phyloP scores from a whole-genome alignment of 2,113 vertebrate genomes.

The Osmerus mordax region DNA sequence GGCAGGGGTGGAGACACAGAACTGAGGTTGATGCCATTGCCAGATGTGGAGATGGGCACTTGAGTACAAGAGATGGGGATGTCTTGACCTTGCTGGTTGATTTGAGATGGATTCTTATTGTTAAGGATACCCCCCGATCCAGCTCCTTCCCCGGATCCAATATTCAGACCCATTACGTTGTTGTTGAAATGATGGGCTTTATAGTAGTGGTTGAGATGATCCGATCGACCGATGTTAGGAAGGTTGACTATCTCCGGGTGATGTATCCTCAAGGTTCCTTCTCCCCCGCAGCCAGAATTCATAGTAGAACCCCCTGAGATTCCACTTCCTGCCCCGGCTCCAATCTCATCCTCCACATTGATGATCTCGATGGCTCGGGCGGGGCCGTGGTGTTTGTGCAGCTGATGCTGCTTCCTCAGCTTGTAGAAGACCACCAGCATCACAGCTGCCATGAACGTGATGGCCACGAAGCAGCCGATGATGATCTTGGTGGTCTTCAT shows the following conservation, averaged over 20 bases:
- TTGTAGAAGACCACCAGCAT: conserved; percentile 96
- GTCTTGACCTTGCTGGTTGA: conserved; percentile 59
- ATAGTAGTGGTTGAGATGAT: conserved; percentile 89
- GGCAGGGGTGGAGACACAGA: conserved; percentile 69
- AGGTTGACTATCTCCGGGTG: conserved; percentile 80
- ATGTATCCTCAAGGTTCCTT: conserved; percentile 67
- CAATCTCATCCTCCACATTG: conserved; percentile 91
- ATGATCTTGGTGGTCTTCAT: conserved; percentile 97
- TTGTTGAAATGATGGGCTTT: conserved; percentile 88
- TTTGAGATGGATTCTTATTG: conserved; percentile 55
- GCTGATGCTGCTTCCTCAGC: conserved; percentile 90
- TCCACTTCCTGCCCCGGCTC: conserved; percentile 70
- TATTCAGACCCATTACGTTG: conserved; percentile 74
- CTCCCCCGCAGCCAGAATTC: conserved; percentile 58
- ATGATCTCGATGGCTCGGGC: conserved; percentile 90
- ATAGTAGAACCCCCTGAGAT: conserved; percentile 73
- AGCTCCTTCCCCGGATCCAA: conserved; percentile 55
- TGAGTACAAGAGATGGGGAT: conserved; percentile 70
- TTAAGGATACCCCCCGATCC: conserved; percentile 61
- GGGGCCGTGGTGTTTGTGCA: conserved; percentile 90
- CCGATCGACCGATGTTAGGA: conserved; percentile 77
- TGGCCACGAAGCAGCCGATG: conserved; percentile 93
- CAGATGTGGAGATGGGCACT: conserved; percentile 64
- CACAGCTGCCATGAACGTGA: conserved; percentile 94
- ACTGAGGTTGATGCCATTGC: conserved; percentile 62